A percentile compares a stretch with the other conserved stretches of the same genome.
Evolutionary conservation across 2,113 vertebrate genomes (phyloP).

Genomic region (Falco punctatus): DNA sequence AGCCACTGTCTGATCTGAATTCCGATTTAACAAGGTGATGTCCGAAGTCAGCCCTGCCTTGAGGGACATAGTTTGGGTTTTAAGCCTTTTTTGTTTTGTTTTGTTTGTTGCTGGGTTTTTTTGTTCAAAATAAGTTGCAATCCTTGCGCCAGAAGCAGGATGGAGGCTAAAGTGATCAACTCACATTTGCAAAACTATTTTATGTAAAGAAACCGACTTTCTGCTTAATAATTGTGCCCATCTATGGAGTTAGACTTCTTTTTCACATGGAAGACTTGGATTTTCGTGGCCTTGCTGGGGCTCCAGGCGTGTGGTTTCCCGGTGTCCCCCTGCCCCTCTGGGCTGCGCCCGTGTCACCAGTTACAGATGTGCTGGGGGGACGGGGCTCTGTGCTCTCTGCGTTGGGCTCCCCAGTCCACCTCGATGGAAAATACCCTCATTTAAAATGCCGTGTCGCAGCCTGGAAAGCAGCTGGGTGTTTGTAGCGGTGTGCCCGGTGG

Average conservation of each 20-base stretch:
- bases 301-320: no score
- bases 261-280: background rate
- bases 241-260: background rate
- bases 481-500: background rate
- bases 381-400: background rate
- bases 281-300: background rate
- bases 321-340: no score
- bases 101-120: background rate
- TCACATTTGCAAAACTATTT: background rate
- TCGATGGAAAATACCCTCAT: rapidly evolving
- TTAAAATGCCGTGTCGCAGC: rapidly evolving
- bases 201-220: background rate
- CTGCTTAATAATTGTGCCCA: background rate
- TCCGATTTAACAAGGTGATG: background rate
- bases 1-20: background rate
- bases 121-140: background rate
- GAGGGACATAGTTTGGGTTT: background rate
- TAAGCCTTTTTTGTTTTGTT: background rate
- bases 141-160: background rate
- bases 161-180: background rate
- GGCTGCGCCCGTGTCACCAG: background rate
- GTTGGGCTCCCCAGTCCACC: rapidly evolving
- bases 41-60: background rate
- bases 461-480: background rate
- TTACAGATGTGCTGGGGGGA: background rate